phyloP scores from a whole-genome alignment of 2,113 vertebrate species.

The Corynorhinus townsendii region DNA sequence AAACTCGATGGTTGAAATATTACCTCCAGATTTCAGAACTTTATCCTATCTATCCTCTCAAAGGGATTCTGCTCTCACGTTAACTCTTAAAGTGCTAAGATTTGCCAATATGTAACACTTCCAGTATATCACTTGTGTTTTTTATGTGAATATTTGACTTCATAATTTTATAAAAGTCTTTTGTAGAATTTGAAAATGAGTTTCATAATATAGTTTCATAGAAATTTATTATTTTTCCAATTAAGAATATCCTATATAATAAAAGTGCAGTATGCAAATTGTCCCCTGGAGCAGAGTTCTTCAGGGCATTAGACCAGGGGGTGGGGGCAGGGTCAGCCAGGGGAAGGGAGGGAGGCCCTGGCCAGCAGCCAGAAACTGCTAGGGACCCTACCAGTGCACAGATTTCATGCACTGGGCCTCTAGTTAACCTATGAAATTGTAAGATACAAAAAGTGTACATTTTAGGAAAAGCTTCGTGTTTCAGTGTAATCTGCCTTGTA shows the following conservation, averaged over 20 bases:
- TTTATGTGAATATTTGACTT: conserved; percentile 1
- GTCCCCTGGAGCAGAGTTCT: too few relatives aligned
- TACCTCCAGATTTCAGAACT: conserved; percentile 76
- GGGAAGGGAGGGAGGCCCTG: too few relatives aligned
- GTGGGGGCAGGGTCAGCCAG: too few relatives aligned
- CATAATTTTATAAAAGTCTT: not conserved
- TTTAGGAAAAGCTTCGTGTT: not conserved
- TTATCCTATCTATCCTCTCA: conserved; percentile 73
- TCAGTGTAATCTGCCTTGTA: not conserved
- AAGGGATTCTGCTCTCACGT: conserved; percentile 65
- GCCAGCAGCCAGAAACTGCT: too few relatives aligned
- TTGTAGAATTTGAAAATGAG: not conserved
- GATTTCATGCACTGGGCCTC: too few relatives aligned
- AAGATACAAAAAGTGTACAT: not conserved
- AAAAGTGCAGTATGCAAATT: too few relatives aligned
- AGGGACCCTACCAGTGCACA: too few relatives aligned
- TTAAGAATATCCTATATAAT: conserved; percentile 2
- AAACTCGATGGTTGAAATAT: conserved; percentile 80
- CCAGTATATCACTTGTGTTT: fast-evolving
- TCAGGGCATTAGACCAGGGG: too few relatives aligned
- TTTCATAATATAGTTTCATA: not conserved
- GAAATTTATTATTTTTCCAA: not conserved
- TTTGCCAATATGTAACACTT: conserved; percentile 7
- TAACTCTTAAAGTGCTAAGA: conserved; percentile 65
- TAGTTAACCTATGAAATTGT: not conserved